Percentiles rank a stretch among this genome's conserved stretches.
These are phyloP conservation scores for Tiliqua scincoides DNA, from an alignment of 2,113 vertebrate species.

Conservation along the genomic window DNA sequence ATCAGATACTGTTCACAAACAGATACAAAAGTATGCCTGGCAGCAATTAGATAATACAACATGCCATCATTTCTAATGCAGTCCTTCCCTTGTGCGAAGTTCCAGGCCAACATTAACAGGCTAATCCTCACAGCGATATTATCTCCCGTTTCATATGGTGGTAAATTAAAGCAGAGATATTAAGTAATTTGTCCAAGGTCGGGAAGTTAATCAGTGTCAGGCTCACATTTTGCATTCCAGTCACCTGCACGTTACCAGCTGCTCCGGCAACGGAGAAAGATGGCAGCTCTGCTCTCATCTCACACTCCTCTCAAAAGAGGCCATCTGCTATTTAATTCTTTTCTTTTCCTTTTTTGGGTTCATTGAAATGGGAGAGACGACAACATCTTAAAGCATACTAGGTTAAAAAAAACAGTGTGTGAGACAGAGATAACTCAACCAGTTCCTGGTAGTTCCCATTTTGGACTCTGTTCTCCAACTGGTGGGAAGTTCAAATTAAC, in stretches of 20 bases:
- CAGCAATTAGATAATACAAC: background rate
- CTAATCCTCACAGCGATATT: background rate
- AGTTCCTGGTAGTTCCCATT: too few species aligned
- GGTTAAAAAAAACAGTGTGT: too few species aligned
- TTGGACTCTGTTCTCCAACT: too few species aligned
- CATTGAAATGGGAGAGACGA: background rate
- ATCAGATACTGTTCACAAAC: background rate
- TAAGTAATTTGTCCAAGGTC: background rate
- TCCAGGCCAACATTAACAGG: background rate
- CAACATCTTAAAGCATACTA: background rate
- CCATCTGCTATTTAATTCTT: background rate
- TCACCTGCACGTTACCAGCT: background rate
- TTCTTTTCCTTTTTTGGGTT: background rate
- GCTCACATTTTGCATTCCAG: background rate
- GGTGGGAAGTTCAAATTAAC: too few species aligned
- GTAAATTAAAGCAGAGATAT: background rate
- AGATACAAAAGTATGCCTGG: background rate
- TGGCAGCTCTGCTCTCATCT: background rate
- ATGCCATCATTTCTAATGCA: background rate
- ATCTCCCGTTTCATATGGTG: background rate
- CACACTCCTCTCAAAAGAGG: background rate
- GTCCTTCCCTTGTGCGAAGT: background rate
- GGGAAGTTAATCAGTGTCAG: background rate
- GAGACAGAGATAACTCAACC: too few species aligned
- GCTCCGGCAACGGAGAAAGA: background rate